Evolutionary conservation across 2,888 invertebrate species (phyloP).

Genomic region (Xylota sylvarum): DNA sequence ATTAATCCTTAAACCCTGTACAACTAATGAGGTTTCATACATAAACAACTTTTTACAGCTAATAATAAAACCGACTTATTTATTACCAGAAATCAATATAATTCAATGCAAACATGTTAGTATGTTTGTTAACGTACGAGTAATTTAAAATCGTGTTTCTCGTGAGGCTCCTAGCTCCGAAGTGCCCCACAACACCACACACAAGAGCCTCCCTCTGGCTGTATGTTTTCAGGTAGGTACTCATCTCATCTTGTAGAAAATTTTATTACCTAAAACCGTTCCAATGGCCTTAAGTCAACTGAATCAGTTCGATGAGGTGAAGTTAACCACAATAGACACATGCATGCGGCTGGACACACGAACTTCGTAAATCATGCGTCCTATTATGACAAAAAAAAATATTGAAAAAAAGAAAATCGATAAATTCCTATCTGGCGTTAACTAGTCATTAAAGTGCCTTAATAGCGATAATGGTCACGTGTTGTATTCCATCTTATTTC

Average conservation of each 20-base stretch:
- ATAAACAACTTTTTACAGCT: background rate
- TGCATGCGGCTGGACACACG: constrained; percentile 53
- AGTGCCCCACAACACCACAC: background rate
- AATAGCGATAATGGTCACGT: constrained; percentile 70
- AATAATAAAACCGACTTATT: constrained; percentile 8
- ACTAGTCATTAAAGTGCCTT: constrained; percentile 64
- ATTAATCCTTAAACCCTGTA: background rate
- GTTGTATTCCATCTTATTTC: constrained; percentile 53
- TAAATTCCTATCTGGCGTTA: constrained; percentile 60
- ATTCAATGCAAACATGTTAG: background rate
- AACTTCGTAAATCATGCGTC: constrained; percentile 28
- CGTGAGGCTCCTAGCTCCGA: constrained; percentile 5
- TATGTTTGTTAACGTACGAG: constrained; percentile 3
- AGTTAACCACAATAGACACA: constrained; percentile 33
- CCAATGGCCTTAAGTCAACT: constrained; percentile 15
- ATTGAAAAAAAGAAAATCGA: background rate
- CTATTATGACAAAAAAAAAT: background rate
- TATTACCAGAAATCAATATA: constrained; percentile 37
- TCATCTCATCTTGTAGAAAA: background rate
- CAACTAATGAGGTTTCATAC: background rate
- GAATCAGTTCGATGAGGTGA: constrained; percentile 29
- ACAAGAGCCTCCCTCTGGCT: constrained; percentile 1
- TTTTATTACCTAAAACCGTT: constrained; percentile 20
- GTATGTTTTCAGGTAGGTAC: background rate
- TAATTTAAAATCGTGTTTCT: constrained; percentile 27